A percentile compares a stretch with the other conserved stretches of the same genome.
phyloP scores from a whole-genome alignment of 64 coral and sea anemone genomes.

The Montipora cactus region DNA sequence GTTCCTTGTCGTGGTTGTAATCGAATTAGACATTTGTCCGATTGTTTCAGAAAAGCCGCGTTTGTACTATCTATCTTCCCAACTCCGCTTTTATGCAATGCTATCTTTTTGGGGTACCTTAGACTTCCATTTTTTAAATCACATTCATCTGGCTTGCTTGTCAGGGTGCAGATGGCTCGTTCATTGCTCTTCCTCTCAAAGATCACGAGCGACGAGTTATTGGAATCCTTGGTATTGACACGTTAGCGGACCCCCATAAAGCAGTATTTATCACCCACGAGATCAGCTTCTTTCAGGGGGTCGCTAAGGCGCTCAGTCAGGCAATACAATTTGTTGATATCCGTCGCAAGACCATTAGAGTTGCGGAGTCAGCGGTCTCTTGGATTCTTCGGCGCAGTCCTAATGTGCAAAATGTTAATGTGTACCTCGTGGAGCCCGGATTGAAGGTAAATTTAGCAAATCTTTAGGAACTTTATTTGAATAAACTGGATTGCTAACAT shows the following conservation, averaged over 20 bases:
- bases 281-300: constrained; percentile 97
- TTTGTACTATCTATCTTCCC: no score
- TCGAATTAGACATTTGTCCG: no score
- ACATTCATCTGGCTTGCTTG: neutral
- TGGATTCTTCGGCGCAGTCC: constrained; percentile 91
- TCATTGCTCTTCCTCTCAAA: constrained; percentile 92
- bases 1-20: no score
- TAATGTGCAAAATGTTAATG: constrained; percentile 84
- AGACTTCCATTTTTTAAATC: no score
- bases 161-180: constrained; percentile 82
- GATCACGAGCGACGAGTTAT: constrained; percentile 95
- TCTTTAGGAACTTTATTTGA: neutral
- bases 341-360: constrained; percentile 89
- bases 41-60: no score
- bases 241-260: constrained; percentile 81
- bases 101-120: no score
- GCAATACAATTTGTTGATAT: constrained; percentile 94
- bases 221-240: constrained; percentile 90
- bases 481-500: neutral
- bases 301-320: constrained; percentile 89
- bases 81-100: no score
- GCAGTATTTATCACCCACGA: constrained; percentile 93
- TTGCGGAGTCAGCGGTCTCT: constrained; percentile 97
- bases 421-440: constrained; percentile 98
- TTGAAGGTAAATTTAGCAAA: constrained; percentile 57